These are phyloP conservation scores for Taurulus bubalis DNA, from an alignment of 2,113 vertebrate genomes.

Conservation along the genomic window DNA sequence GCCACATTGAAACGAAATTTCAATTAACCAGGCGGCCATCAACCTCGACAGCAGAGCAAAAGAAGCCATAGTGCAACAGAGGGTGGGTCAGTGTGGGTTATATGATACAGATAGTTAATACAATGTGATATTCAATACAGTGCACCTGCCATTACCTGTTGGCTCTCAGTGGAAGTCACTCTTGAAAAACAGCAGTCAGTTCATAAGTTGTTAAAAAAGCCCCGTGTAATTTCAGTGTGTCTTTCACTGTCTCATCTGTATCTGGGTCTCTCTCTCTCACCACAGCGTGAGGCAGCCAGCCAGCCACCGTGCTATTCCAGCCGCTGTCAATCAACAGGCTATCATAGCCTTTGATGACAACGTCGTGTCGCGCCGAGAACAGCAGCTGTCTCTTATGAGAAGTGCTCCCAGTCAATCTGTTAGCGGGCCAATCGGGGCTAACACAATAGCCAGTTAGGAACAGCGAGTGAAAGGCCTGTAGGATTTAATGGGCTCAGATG, in stretches of 20 bases:
- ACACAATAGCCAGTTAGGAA: conserved; percentile 75
- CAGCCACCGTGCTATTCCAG: conserved; percentile 66
- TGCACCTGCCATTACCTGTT: conserved; percentile 61
- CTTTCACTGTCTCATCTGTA: conserved; percentile 36
- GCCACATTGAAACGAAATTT: conserved; percentile 83
- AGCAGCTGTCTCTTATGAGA: conserved; percentile 81
- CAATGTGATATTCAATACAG: conserved; percentile 65
- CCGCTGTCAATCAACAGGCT: conserved; percentile 81
- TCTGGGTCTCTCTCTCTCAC: conserved; percentile 25
- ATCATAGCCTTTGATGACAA: conserved; percentile 82
- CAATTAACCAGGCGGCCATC: conserved; percentile 82
- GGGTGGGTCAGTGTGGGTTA: conserved; percentile 50
- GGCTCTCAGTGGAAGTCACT: conserved; percentile 26
- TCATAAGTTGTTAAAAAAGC: conserved; percentile 12
- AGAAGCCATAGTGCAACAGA: conserved; percentile 44
- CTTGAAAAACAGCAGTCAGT: conserved; percentile 22
- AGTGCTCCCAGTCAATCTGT: conserved; percentile 81
- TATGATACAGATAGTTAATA: conserved; percentile 68
- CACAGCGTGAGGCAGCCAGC: conserved; percentile 66
- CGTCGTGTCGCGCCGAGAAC: conserved; percentile 71
- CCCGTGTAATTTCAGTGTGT: conserved; percentile 24
- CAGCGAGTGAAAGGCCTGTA: conserved; percentile 61
- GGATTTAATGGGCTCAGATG: conserved; percentile 74
- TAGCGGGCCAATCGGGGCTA: conserved; percentile 73
- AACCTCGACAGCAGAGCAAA: conserved; percentile 69